Evolutionary conservation across 1,140 invertebrate species (phyloP).

Genomic region (Bombus terrestris): DNA sequence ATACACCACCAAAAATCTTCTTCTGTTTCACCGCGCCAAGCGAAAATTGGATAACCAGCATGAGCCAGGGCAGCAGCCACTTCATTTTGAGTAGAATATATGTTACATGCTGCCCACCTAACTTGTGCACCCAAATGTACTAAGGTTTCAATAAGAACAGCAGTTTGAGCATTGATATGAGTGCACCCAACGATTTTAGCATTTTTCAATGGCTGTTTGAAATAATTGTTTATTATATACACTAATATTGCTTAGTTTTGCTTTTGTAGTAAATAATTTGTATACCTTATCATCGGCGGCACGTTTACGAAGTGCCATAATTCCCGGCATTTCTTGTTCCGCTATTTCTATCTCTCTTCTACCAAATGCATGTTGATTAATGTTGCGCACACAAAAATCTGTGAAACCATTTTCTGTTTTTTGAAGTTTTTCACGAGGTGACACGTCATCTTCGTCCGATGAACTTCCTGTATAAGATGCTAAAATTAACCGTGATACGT

Average conservation of each 20-base stretch:
- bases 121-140: constrained; percentile 94
- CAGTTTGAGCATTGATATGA: constrained; percentile 99
- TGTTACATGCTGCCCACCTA: constrained; percentile 98
- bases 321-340: constrained; percentile 99
- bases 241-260: constrained; percentile 1
- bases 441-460: constrained; percentile 91
- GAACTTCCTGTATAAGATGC: constrained; percentile 95
- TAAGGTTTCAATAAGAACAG: constrained; percentile 97
- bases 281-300: constrained; percentile 93
- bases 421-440: constrained; percentile 94
- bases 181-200: constrained; percentile 99
- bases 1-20: constrained; percentile 99
- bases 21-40: constrained; percentile 97
- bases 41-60: constrained; percentile 94
- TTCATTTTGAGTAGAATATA: constrained; percentile 99
- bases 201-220: constrained; percentile 90
- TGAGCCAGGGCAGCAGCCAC: constrained; percentile 98
- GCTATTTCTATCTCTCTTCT: constrained; percentile 98
- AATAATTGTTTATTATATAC: constrained; percentile 12
- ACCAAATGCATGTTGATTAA: constrained; percentile 96
- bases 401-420: constrained; percentile 90
- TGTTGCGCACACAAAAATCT: constrained; percentile 96
- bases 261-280: neutral
- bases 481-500: constrained; percentile 73
- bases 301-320: constrained; percentile 95